A percentile compares a stretch with the other conserved stretches of the same genome.
Conservation (phyloP, 2,113 vertebrate species). For the Corythaeola cristata region DNA sequence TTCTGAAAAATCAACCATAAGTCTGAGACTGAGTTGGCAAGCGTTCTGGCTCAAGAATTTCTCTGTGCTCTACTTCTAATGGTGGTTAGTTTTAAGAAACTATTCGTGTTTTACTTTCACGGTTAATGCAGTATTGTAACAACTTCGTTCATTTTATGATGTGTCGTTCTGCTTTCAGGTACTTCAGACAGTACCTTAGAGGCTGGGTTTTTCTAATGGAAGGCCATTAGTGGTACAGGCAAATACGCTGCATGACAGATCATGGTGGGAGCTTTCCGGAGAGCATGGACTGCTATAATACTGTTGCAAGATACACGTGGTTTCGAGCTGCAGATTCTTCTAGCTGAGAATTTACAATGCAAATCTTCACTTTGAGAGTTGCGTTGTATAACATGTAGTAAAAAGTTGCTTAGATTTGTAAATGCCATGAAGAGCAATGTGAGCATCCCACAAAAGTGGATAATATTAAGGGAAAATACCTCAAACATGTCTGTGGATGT, state of each 20-base stretch:
- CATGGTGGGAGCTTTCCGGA: background rate
- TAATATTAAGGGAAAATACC: too few relatives aligned
- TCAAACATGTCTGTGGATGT: background rate
- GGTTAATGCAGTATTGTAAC: background rate
- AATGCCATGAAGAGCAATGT: background rate
- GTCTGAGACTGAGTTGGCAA: background rate
- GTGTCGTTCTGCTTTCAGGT: background rate
- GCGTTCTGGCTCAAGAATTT: background rate
- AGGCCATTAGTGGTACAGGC: background rate
- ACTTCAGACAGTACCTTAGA: rapidly evolving
- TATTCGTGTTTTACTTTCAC: background rate
- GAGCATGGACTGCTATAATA: background rate
- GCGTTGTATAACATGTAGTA: rapidly evolving
- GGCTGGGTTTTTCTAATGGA: background rate
- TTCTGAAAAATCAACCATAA: background rate
- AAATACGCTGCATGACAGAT: background rate
- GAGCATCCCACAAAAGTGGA: background rate
- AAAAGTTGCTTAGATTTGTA: background rate
- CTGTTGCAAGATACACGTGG: background rate
- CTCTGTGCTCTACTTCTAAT: background rate
- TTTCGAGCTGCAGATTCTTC: background rate
- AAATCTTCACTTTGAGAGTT: background rate
- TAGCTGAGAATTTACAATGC: background rate
- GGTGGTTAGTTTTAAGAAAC: background rate
- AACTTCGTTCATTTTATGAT: background rate